These are phyloP conservation scores for Notospermus geniculatus DNA, from an alignment of 1,140 invertebrate genomes.

Conservation along the genomic window DNA sequence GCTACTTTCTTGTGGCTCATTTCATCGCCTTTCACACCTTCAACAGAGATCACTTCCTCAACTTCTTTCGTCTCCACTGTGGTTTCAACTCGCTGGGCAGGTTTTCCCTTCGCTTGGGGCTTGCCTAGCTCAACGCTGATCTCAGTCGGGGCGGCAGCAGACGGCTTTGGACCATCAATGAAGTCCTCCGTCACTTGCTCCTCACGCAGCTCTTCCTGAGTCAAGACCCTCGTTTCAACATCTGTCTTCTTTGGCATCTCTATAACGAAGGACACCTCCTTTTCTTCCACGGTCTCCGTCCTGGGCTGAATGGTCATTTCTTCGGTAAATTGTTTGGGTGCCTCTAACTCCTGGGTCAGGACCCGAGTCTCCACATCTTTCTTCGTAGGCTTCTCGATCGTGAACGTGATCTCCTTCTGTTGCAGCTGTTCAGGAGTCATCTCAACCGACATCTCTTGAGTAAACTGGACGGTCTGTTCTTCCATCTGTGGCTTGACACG, in stretches of 20 bases:
- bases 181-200: slow-evolving; percentile 10
- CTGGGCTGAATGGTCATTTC: slow-evolving; percentile 2
- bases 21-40: background rate
- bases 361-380: slow-evolving; percentile 2
- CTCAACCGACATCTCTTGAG: slow-evolving; percentile 6
- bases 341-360: background rate
- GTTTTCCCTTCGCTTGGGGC: slow-evolving; percentile 7
- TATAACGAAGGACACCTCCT: background rate
- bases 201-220: background rate
- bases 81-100: slow-evolving; percentile 5
- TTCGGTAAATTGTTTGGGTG: background rate
- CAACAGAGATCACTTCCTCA: background rate
- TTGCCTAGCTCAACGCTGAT: slow-evolving; percentile 17
- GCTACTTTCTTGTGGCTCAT: background rate
- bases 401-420: background rate
- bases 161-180: slow-evolving; percentile 4
- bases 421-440: background rate
- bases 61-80: slow-evolving; percentile 8
- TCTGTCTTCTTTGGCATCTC: background rate
- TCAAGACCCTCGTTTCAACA: background rate
- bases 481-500: background rate
- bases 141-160: slow-evolving; percentile 12
- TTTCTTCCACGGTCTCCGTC: background rate
- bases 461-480: background rate
- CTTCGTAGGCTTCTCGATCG: background rate